These are phyloP conservation scores for Caenorhabditis latens DNA, from an alignment of 1,140 invertebrate species.

Conservation along the genomic window DNA sequence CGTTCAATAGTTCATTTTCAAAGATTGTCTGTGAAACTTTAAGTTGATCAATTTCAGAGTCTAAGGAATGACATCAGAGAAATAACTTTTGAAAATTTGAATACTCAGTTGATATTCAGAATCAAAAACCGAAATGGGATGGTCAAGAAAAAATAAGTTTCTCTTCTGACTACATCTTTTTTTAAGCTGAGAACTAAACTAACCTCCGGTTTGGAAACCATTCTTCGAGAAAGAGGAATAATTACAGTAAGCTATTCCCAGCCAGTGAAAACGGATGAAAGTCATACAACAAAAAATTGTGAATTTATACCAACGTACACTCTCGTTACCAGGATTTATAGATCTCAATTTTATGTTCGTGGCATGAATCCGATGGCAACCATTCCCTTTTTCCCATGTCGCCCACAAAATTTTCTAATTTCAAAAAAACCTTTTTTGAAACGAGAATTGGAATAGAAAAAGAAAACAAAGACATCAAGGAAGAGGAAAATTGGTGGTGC, in stretches of 20 bases:
- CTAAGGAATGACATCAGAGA: not conserved
- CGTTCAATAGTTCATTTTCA: constrained; percentile 17
- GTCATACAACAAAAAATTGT: no score
- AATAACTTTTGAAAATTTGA: no score
- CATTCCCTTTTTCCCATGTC: not conserved
- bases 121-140: no score
- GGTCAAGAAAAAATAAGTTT: not conserved
- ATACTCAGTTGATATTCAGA: no score
- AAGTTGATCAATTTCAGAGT: not conserved
- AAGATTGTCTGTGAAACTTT: constrained; percentile 8
- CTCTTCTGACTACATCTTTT: not conserved
- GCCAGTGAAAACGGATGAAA: no score
- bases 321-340: constrained; percentile 27
- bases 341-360: not conserved
- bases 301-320: no score
- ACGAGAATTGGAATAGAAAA: not conserved
- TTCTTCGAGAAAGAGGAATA: not conserved
- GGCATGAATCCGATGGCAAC: not conserved
- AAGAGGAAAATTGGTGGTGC: not conserved
- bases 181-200: not conserved
- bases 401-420: not conserved
- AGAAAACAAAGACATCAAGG: constrained; percentile 10
- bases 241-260: not conserved
- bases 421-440: not conserved
- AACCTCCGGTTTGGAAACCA: not conserved